Conservation (phyloP, 2,888 invertebrate species). For the Pycnomerus fuliginosus region DNA sequence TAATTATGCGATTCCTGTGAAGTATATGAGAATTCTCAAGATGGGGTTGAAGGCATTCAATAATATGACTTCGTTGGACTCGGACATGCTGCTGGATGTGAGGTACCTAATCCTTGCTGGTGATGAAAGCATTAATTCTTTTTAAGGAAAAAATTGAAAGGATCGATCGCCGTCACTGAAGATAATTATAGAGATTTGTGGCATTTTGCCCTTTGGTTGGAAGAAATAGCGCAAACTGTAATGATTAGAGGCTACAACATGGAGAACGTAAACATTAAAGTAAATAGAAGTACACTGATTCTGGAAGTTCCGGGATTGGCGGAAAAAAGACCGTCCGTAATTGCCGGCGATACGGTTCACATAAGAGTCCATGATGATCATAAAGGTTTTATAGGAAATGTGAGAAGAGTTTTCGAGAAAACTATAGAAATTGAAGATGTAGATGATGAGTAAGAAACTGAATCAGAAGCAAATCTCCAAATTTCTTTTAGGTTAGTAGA, state of each 20-base stretch:
- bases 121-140: too few species aligned
- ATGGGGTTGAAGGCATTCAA: constrained; percentile 18
- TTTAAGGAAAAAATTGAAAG: constrained; percentile 10
- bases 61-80: constrained; percentile 2
- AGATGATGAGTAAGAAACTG: constrained; percentile 44
- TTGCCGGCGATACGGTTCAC: constrained; percentile 60
- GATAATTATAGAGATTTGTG: constrained; percentile 57
- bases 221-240: constrained; percentile 57
- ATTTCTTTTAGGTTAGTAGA: constrained; percentile 29
- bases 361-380: constrained; percentile 46
- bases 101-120: too few species aligned
- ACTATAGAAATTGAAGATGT: constrained; percentile 49
- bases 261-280: constrained; percentile 51
- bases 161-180: constrained; percentile 1
- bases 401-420: constrained; percentile 50
- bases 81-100: background rate
- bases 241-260: constrained; percentile 42
- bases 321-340: constrained; percentile 67
- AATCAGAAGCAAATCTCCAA: background rate
- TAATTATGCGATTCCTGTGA: constrained; percentile 26
- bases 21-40: constrained; percentile 21
- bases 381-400: constrained; percentile 50
- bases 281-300: constrained; percentile 1
- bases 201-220: constrained; percentile 61
- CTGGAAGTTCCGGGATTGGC: constrained; percentile 62